These are phyloP conservation scores for Serranus cabrilla DNA, from an alignment of 2,797 vertebrate genomes.

Conservation along the genomic window DNA sequence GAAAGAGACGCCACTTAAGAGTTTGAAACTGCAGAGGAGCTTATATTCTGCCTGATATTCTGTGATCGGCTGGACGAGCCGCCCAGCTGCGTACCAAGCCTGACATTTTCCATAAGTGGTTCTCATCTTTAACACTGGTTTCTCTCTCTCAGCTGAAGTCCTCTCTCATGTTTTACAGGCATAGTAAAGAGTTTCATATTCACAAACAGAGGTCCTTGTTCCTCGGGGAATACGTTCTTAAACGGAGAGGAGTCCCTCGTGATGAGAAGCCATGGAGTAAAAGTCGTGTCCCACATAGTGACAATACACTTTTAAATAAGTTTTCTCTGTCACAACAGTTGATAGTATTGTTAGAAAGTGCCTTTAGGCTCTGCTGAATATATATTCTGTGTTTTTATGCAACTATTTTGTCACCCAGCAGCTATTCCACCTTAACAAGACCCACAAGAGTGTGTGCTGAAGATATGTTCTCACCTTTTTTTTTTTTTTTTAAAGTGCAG, in stretches of 20 bases:
- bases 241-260: slow-evolving; percentile 9
- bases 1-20: slow-evolving; percentile 26
- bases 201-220: neutral
- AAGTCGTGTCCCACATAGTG: slow-evolving; percentile 16
- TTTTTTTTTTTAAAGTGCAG: slow-evolving; percentile 11
- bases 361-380: slow-evolving; percentile 46
- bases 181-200: neutral
- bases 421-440: slow-evolving; percentile 35
- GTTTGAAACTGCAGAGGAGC: slow-evolving; percentile 33
- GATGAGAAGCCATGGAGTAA: slow-evolving; percentile 5
- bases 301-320: slow-evolving; percentile 42
- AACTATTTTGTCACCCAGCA: slow-evolving; percentile 41
- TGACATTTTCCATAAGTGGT: slow-evolving; percentile 26
- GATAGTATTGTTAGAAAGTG: slow-evolving; percentile 49
- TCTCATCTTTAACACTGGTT: too few relatives aligned
- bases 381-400: slow-evolving; percentile 38
- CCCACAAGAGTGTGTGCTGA: slow-evolving; percentile 4
- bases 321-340: slow-evolving; percentile 39
- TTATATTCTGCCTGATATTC: slow-evolving; percentile 23
- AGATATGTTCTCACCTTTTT: slow-evolving; percentile 22
- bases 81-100: neutral
- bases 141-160: neutral
- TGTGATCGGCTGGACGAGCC: slow-evolving; percentile 19
- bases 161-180: slow-evolving; percentile 1
- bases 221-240: neutral